These are phyloP conservation scores for Neuroscelio doddi DNA, from an alignment of 2,888 invertebrate species.

Conservation along the genomic window DNA sequence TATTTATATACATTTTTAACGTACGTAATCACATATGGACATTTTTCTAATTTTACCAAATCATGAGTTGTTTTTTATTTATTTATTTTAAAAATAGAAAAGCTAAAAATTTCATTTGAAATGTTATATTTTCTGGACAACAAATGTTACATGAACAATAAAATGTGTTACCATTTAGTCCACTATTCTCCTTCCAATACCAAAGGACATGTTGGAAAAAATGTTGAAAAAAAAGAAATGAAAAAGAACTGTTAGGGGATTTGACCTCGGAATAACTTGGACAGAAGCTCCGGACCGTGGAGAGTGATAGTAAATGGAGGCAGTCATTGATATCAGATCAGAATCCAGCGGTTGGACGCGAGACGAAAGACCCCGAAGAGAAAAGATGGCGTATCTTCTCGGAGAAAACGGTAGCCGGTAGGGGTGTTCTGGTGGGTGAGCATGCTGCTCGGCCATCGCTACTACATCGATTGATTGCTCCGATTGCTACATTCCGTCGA, in stretches of 20 bases:
- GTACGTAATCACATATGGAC: no score
- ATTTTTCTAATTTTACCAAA: no score
- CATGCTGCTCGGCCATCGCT: conserved; percentile 60
- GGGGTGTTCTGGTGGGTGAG: conserved; percentile 64
- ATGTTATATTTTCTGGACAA: no score
- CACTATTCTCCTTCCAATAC: no score
- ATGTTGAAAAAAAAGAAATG: no score
- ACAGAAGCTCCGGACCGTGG: conserved; percentile 46
- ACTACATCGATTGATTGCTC: conserved; percentile 63
- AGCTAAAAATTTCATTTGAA: no score
- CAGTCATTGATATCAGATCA: conserved; percentile 59
- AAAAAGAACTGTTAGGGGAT: not conserved
- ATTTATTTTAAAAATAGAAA: no score
- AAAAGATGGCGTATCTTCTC: conserved; percentile 59
- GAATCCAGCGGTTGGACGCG: conserved; percentile 47
- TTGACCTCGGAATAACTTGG: conserved; percentile 57
- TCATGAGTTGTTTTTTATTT: no score
- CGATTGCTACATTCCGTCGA: conserved; percentile 60
- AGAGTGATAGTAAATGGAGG: conserved; percentile 57
- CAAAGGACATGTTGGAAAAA: no score
- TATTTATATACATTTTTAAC: no score
- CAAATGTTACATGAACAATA: no score
- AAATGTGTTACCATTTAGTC: no score
- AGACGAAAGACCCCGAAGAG: conserved; percentile 43
- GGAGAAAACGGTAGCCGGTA: conserved; percentile 59